A percentile compares a stretch with the other conserved stretches of the same genome.
Conservation (phyloP, 37 sponge, comb jelly and placozoan genomes). For the Hormiphora californensis region DNA sequence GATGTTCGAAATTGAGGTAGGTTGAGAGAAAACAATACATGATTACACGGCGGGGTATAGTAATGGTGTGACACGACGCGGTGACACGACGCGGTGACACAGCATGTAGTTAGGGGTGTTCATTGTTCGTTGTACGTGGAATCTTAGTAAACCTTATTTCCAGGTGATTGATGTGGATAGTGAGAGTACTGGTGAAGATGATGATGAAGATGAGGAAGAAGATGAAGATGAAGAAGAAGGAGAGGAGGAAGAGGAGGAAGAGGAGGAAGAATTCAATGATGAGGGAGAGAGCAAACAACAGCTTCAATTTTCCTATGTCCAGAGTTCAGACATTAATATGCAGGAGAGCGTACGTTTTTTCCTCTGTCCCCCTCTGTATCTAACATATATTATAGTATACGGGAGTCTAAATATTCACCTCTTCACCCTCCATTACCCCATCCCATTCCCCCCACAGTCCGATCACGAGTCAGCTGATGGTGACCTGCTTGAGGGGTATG, state of each 20-base stretch:
- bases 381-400: not conserved
- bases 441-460: too few relatives aligned
- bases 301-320: slow-evolving; percentile 40
- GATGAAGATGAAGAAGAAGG: slow-evolving; percentile 35
- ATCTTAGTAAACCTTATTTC: too few relatives aligned
- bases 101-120: not conserved
- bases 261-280: too few relatives aligned
- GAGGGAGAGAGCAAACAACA: too few relatives aligned
- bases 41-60: too few relatives aligned
- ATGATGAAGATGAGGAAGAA: slow-evolving; percentile 12
- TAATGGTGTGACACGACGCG: too few relatives aligned
- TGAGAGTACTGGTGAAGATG: not conserved
- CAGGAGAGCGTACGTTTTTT: slow-evolving; percentile 11
- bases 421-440: too few relatives aligned
- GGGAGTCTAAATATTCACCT: too few relatives aligned
- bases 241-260: slow-evolving; percentile 29
- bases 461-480: slow-evolving; percentile 51
- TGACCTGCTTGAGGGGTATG: too few relatives aligned
- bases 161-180: not conserved
- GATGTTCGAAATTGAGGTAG: too few relatives aligned
- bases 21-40: too few relatives aligned
- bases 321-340: slow-evolving; percentile 2
- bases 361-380: not conserved
- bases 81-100: too few relatives aligned
- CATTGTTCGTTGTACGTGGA: not conserved